Conservation (phyloP, 2,888 invertebrate genomes). For the Orthosia cruda region DNA sequence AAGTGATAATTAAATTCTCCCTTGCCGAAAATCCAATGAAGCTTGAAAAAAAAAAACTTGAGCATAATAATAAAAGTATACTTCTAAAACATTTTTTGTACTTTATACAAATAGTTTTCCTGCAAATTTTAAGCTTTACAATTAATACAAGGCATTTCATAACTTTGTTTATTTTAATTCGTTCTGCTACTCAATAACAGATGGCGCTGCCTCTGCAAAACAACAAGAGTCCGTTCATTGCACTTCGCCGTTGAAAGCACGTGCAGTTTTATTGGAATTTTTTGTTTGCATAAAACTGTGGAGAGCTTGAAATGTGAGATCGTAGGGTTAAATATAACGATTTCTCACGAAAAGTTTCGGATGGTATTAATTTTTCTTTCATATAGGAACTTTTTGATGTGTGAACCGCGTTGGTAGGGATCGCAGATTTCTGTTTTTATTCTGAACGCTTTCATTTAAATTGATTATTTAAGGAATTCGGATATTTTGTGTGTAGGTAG, state of each 20-base stretch:
- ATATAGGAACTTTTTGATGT: conserved; percentile 17
- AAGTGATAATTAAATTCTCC: neutral
- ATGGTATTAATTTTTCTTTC: conserved; percentile 15
- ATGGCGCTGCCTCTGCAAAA: conserved; percentile 73
- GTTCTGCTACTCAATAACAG: conserved; percentile 77
- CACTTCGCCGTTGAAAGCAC: conserved; percentile 39
- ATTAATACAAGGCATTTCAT: neutral
- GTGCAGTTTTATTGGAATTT: conserved; percentile 45
- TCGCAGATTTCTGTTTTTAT: neutral
- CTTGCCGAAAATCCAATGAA: neutral
- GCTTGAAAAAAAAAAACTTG: neutral
- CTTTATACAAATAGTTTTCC: neutral
- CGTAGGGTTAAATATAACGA: conserved; percentile 11
- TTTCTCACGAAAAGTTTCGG: conserved; percentile 28
- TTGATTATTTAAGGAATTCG: neutral
- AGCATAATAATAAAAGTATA: neutral
- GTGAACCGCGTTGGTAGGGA: neutral
- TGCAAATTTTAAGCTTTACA: neutral
- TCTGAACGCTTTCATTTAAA: neutral
- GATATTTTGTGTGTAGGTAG: too few species aligned
- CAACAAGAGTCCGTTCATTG: conserved; percentile 43
- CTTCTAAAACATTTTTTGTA: too few species aligned
- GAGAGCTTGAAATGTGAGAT: conserved; percentile 27
- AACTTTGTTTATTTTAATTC: conserved; percentile 4
- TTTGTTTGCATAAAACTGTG: conserved; percentile 26